phyloP scores from a whole-genome alignment of 2,888 invertebrate species.

The Tachina lurida region DNA sequence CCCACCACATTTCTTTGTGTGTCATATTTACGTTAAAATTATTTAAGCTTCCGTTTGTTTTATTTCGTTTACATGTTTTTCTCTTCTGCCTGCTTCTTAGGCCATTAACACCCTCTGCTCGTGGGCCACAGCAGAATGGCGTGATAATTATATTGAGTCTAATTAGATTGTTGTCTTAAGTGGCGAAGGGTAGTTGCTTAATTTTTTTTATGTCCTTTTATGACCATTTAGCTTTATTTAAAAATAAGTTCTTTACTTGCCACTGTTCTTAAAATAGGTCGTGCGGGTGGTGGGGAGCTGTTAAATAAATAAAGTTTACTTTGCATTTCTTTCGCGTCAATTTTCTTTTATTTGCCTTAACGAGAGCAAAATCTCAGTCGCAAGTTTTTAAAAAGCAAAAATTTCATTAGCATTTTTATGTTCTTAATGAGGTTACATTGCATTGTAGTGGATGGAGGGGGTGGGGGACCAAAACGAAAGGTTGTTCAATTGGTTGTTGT shows the following conservation, averaged over 20 bases:
- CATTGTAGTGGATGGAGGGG: not conserved
- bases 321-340: constrained; percentile 18
- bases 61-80: not conserved
- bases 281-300: not conserved
- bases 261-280: not conserved
- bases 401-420: constrained; percentile 68
- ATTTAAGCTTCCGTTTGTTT: constrained; percentile 36
- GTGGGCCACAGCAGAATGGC: constrained; percentile 56
- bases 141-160: constrained; percentile 79
- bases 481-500: not conserved
- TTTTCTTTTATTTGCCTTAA: constrained; percentile 28
- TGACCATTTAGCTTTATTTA: constrained; percentile 52
- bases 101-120: constrained; percentile 35
- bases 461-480: not conserved
- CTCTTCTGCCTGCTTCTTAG: constrained; percentile 4
- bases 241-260: not conserved
- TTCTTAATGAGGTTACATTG: constrained; percentile 30
- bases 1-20: not conserved
- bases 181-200: constrained; percentile 31
- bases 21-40: constrained; percentile 8
- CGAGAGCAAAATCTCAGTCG: constrained; percentile 53
- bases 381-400: constrained; percentile 48
- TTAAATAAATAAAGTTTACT: constrained; percentile 39
- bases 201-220: constrained; percentile 54
- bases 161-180: constrained; percentile 78